Evolutionary conservation across 2,797 vertebrate genomes (phyloP), one percentile per base, ranked within the genome.

Genomic region (Galago senegalensis): DNA sequence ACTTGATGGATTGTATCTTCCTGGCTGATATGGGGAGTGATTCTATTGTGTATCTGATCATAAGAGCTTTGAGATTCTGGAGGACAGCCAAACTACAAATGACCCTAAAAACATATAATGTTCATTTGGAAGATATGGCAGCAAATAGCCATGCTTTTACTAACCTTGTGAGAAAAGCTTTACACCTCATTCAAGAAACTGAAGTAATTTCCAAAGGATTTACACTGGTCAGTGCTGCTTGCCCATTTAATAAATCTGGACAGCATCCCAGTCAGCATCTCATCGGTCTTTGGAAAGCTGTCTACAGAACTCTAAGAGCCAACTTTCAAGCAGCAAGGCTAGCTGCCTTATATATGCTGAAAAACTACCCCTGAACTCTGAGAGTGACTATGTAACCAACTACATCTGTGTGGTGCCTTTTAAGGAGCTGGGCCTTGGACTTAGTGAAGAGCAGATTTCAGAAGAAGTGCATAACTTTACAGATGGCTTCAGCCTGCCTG

Each of bases 131-230:
- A 98, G 98, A 98, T 87, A 99, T 99, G 56, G 98, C 99, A 97
- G 98, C 99, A 5, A 99, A 99, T 93, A 99, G 99, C 98, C 98
- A 99, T 89, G 98, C 99, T 13, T 99, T 99, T 96, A 99, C 99
- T 9, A 99, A 99, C 40, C 99, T 99, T 23, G 99, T 99, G 13
- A 99, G 99, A 94, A 99, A 99, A 98, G 99, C 99, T 20, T 98
- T 99, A 49, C 99, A 99, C 6, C 99, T 99, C 97, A 99, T 99
- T 97, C 99, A 99, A 98, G 99, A 99, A 98, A 99, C 99, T 0
- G 99, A 99, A 99, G 99, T 99, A 93, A 99, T 99, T 99, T 99
- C 99, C 93, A 99, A 99, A 98, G 99, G 99, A 96, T 99, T 99
- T 98, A 99, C 99, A 98, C 99, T 99, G 99, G 99, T 99, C 99